phyloP scores from a whole-genome alignment of 2,113 vertebrate species.

The Argyrosomus japonicus region DNA sequence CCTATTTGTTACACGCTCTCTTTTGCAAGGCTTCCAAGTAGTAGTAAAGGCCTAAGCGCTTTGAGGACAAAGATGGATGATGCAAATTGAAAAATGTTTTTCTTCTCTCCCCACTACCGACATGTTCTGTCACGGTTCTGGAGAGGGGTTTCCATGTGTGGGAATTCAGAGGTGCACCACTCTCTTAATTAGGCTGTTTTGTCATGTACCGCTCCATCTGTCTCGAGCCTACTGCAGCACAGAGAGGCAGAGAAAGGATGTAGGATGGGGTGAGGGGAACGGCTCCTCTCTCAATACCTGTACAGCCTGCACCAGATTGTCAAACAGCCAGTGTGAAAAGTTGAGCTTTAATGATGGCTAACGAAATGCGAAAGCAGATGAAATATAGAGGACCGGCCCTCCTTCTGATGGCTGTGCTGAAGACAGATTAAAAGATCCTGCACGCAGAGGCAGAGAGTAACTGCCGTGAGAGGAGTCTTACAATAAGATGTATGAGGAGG shows the following conservation, averaged over 20 bases:
- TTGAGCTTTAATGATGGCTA: conserved; percentile 50
- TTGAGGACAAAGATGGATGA: conserved; percentile 58
- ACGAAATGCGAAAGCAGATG: conserved; percentile 36
- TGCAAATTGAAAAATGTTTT: conserved; percentile 60
- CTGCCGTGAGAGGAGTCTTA: not conserved
- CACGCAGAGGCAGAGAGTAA: not conserved
- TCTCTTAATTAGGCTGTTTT: conserved; percentile 80
- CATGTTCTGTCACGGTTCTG: conserved; percentile 59
- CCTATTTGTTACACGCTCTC: conserved; percentile 42
- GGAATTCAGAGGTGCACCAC: conserved; percentile 74
- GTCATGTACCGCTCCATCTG: conserved; percentile 75
- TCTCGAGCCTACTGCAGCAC: conserved; percentile 61
- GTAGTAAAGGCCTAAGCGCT: conserved; percentile 34
- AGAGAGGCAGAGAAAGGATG: conserved; percentile 18
- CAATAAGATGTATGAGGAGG: conserved; percentile 36
- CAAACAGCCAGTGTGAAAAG: conserved; percentile 53
- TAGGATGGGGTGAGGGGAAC: conserved; percentile 9
- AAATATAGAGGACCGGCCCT: conserved; percentile 41
- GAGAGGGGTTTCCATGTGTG: conserved; percentile 60
- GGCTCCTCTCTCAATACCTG: conserved; percentile 45
- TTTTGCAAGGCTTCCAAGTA: conserved; percentile 30
- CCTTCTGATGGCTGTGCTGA: conserved; percentile 34
- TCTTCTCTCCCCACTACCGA: conserved; percentile 38
- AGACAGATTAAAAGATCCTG: conserved; percentile 42
- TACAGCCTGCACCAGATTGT: conserved; percentile 58